phyloP scores from a whole-genome alignment of 1,140 invertebrate genomes.

The Brachionus asplanchnoidis region DNA sequence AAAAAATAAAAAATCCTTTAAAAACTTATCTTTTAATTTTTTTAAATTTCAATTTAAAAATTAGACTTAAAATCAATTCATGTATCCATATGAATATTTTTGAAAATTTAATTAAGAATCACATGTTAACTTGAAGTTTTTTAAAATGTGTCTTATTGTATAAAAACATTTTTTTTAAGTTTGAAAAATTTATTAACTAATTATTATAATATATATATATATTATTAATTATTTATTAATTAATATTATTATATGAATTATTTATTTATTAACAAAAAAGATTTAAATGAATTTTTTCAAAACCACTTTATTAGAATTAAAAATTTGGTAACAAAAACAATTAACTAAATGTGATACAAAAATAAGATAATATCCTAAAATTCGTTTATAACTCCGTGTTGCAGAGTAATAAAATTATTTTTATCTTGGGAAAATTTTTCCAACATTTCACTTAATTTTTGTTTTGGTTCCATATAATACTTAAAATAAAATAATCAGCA shows the following conservation, averaged over 20 bases:
- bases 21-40: not conserved
- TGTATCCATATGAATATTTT: not conserved
- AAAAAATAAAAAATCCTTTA: not conserved
- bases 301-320: not conserved
- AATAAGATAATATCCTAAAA: not conserved
- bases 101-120: not conserved
- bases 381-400: slow-evolving; percentile 40
- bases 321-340: not conserved
- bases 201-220: no score
- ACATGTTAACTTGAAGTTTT: not conserved
- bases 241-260: no score
- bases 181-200: not conserved
- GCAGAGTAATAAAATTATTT: slow-evolving; percentile 42
- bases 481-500: not conserved
- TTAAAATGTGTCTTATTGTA: not conserved
- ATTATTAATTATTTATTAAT: no score
- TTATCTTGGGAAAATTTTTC: not conserved
- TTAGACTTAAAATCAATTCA: not conserved
- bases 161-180: not conserved
- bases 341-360: not conserved
- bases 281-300: no score
- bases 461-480: slow-evolving; percentile 42
- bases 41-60: not conserved
- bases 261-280: no score
- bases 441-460: slow-evolving; percentile 30